These are phyloP conservation scores for Thalassophryne amazonica DNA, from an alignment of 2,797 vertebrate genomes.

Conservation along the genomic window DNA sequence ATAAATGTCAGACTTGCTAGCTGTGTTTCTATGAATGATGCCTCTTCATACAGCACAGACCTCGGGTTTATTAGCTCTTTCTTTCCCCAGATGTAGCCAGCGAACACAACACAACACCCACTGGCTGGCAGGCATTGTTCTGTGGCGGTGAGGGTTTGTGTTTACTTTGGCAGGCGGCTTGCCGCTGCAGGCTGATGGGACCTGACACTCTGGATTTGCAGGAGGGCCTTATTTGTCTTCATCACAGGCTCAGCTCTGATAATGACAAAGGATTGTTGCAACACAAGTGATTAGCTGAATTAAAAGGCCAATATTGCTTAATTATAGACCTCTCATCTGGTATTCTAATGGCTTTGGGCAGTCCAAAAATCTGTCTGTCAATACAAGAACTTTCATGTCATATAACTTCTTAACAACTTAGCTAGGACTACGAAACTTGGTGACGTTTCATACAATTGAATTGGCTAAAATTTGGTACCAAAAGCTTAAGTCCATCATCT, in stretches of 20 bases:
- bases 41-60: neutral
- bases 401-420: too few species aligned
- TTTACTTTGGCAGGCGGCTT: constrained; percentile 62
- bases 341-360: constrained; percentile 1
- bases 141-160: constrained; percentile 44
- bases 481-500: too few species aligned
- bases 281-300: constrained; percentile 47
- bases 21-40: neutral
- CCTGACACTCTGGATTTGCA: constrained; percentile 52
- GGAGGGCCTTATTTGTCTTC: constrained; percentile 55
- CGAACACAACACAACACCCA: constrained; percentile 5
- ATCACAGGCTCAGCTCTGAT: constrained; percentile 43
- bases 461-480: too few species aligned
- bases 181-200: constrained; percentile 51
- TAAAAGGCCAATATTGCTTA: constrained; percentile 36
- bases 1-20: neutral
- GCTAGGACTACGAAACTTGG: too few species aligned
- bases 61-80: neutral
- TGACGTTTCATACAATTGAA: too few species aligned
- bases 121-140: constrained; percentile 44
- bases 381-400: neutral
- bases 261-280: constrained; percentile 54
- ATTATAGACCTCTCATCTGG: constrained; percentile 32
- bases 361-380: constrained; percentile 5
- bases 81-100: constrained; percentile 27